Evolutionary conservation across 2,797 vertebrate species (phyloP), one percentile per base, ranked within the genome.

Genomic region (Phalanger gymnotis): DNA sequence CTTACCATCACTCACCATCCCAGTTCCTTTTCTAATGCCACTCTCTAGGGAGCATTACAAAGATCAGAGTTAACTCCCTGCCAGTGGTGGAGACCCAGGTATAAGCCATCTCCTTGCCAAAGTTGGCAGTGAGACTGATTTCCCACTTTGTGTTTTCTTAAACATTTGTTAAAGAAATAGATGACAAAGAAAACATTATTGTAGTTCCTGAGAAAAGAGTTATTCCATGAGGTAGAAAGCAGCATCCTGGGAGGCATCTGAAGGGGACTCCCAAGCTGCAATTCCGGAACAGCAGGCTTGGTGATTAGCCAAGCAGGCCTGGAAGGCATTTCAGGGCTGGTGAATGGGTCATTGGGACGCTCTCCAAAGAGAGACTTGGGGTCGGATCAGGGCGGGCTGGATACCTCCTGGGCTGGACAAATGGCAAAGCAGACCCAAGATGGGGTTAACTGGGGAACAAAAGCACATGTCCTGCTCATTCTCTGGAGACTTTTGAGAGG

Each of bases 151-250:
- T 56, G 40, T 81, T 47, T 81, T 81, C 73, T 81, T 81, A 81
- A 81, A 47, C 22, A 81, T 96, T 94, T 94, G 90, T 96, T 87
- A 91, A 90, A 90, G 54, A 91, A 27, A 94, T 0, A n/a, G 47
- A 87, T 25, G 10, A 4, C 90, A 58, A 92, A 92, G 27, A 55
- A 92, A 95, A 92, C 57, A 13, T 52, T 28, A 53, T 25, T 55
- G 53, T 81, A 61, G 54, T 94, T 93, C 95, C 92, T 94, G 54
- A 94, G 95, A 96, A 94, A 81, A 81, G 51, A 95, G 47, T 12
- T n/a, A 87, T 31, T 96, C 92, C 91, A 28, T 97, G 98, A 98
- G 98, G 98, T 97, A 98, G 98, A 96, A 92, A 90, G 95, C 91
- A 92, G 96, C 93, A 54, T 96, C 93, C 90, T 53, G 87, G 94